These are phyloP conservation scores for Caenorhabditis parvicauda DNA, from an alignment of 2,888 invertebrate species.

Conservation along the genomic window DNA sequence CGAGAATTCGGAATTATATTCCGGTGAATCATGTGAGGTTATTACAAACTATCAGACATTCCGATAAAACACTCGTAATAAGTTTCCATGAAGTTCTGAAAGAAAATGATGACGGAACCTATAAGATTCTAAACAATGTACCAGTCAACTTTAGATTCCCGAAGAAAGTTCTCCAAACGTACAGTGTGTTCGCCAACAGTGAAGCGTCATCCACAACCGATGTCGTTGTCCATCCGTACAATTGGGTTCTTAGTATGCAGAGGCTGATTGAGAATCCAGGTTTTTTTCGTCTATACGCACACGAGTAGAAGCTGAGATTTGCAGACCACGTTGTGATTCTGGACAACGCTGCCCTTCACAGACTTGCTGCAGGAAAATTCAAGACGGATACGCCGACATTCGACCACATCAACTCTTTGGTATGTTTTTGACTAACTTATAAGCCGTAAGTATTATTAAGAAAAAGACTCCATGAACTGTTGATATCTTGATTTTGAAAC, in stretches of 20 bases:
- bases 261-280: constrained; percentile 78
- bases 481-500: no score
- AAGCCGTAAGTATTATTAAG: neutral
- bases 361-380: constrained; percentile 80
- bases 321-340: constrained; percentile 65
- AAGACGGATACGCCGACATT: constrained; percentile 92
- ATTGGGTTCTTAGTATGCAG: constrained; percentile 88
- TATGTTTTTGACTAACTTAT: no score
- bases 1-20: no score
- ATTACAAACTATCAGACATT: neutral
- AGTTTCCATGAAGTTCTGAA: neutral
- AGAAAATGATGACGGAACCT: neutral
- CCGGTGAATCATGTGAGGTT: no score
- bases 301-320: no score
- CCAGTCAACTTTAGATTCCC: constrained; percentile 79
- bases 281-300: neutral
- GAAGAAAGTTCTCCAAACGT: constrained; percentile 94
- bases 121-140: no score
- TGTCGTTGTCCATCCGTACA: constrained; percentile 93
- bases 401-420: constrained; percentile 90
- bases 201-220: constrained; percentile 71
- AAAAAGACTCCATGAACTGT: neutral
- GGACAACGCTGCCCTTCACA: constrained; percentile 93
- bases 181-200: constrained; percentile 95
- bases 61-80: neutral